Evolutionary conservation across 2,113 vertebrate genomes (phyloP).

Genomic region (Leucosticte australis): DNA sequence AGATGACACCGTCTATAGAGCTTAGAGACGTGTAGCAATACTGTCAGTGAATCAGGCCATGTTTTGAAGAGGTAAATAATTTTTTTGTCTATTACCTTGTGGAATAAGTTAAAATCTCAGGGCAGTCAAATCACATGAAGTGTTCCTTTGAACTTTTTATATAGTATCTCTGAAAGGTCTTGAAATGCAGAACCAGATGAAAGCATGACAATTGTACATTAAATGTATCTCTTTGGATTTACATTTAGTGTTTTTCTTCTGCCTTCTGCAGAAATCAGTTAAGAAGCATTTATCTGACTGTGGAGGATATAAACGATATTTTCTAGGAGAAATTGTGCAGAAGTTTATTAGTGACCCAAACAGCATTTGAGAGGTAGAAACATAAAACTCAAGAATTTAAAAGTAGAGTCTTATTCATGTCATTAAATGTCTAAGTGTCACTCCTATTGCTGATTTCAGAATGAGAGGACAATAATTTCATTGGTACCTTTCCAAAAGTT

Average conservation of each 20-base stretch:
- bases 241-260: not conserved
- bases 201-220: not conserved
- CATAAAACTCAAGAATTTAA: not conserved
- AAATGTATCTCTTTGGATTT: not conserved
- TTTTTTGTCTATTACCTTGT: not conserved
- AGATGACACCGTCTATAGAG: not conserved
- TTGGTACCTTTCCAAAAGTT: not conserved
- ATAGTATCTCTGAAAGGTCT: not conserved
- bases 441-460: slow-evolving; percentile 13
- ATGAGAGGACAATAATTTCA: not conserved
- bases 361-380: not conserved
- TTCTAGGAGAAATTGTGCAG: not conserved
- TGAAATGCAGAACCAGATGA: not conserved
- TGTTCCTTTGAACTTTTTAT: not conserved
- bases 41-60: not conserved
- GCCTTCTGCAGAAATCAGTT: not conserved
- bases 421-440: not conserved
- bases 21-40: not conserved
- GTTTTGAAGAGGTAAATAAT: not conserved
- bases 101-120: not conserved
- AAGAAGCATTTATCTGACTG: not conserved
- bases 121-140: not conserved
- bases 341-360: not conserved
- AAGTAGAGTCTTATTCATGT: not conserved
- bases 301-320: not conserved